phyloP scores from a whole-genome alignment of 2,888 invertebrate genomes.

The Melinaea marsaeus region DNA sequence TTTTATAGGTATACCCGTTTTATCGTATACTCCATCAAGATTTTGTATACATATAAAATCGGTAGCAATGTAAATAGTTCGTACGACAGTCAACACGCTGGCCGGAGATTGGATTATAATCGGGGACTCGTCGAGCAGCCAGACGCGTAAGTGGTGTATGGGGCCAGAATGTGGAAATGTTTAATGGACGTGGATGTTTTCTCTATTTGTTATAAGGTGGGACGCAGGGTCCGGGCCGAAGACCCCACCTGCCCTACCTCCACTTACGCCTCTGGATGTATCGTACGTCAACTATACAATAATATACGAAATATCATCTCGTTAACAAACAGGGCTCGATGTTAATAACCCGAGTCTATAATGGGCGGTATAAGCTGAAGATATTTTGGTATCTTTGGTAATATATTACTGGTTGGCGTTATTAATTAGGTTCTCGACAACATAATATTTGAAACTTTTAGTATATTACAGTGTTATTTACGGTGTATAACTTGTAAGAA shows the following conservation, averaged over 20 bases:
- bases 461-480: not conserved
- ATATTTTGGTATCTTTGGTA: constrained; percentile 8
- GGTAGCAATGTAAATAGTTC: constrained; percentile 14
- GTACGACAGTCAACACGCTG: constrained; percentile 15
- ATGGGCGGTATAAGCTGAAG: too few species aligned
- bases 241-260: constrained; percentile 78
- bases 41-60: constrained; percentile 25
- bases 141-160: constrained; percentile 76
- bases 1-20: constrained; percentile 27
- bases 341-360: not conserved
- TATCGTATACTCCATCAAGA: not conserved
- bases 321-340: constrained; percentile 53
- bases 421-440: too few species aligned
- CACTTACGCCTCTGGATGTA: constrained; percentile 79
- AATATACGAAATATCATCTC: constrained; percentile 40
- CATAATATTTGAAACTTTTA: not conserved
- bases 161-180: constrained; percentile 59
- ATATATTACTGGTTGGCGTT: too few species aligned
- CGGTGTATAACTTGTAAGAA: too few species aligned
- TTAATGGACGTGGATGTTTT: constrained; percentile 70
- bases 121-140: constrained; percentile 56
- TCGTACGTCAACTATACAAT: constrained; percentile 66
- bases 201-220: constrained; percentile 77
- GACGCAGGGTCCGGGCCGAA: constrained; percentile 75
- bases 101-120: constrained; percentile 29